phyloP scores from a whole-genome alignment of 2,113 vertebrate genomes.

The Myiagra hebetior region DNA sequence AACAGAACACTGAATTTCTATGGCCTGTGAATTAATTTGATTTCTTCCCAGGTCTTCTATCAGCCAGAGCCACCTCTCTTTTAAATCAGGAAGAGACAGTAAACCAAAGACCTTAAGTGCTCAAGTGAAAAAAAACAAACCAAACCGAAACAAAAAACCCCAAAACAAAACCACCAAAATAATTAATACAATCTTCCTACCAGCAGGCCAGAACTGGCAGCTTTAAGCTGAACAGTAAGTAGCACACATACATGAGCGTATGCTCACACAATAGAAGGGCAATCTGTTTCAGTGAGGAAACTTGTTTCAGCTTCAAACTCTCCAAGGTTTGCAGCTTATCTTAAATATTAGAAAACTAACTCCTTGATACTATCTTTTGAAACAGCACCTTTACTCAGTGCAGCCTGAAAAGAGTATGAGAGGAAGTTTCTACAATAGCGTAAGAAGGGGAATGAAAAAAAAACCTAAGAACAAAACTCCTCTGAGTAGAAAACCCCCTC shows the following conservation, averaged over 20 bases:
- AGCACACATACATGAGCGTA: neutral
- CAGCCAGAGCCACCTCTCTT: neutral
- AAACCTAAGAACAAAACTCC: rapidly evolving
- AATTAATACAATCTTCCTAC: neutral
- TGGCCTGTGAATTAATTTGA: neutral
- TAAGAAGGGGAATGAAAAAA: neutral
- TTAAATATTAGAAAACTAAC: neutral
- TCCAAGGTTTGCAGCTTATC: neutral
- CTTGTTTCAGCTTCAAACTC: neutral
- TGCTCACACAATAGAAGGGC: neutral
- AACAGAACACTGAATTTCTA: neutral
- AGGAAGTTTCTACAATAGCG: neutral
- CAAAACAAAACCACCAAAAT: neutral
- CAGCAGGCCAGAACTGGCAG: neutral
- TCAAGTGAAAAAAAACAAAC: neutral
- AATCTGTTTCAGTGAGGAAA: neutral
- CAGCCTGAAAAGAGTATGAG: neutral
- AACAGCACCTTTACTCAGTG: neutral
- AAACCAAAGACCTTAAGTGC: neutral
- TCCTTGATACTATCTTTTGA: neutral
- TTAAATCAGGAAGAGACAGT: neutral
- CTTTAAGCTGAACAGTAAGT: neutral
- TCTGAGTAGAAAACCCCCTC: neutral
- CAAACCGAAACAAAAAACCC: neutral
- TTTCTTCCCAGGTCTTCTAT: neutral